Percentiles rank a stretch among this genome's conserved stretches.
phyloP scores from a whole-genome alignment of 1,140 invertebrate species.

The Panagrolaimus sp. region DNA sequence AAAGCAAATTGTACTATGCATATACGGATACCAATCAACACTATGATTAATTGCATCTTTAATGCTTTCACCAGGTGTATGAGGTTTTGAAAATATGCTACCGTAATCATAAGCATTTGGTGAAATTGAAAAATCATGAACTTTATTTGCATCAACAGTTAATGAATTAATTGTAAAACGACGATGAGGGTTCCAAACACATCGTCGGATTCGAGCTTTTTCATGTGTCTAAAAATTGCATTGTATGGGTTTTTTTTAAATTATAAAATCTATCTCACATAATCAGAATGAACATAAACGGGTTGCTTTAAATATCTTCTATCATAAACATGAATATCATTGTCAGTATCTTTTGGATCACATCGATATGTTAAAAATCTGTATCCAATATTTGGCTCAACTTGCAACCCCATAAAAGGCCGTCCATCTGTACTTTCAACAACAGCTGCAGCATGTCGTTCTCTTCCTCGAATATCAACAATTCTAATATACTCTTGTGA shows the following conservation, averaged over 20 bases:
- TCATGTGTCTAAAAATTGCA: neutral
- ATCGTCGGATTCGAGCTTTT: neutral
- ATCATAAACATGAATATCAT: neutral
- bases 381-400: slow-evolving; percentile 2
- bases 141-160: slow-evolving; percentile 3
- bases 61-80: neutral
- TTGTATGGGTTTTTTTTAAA: too few species aligned
- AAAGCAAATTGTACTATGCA: neutral
- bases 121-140: neutral
- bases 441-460: slow-evolving; percentile 4
- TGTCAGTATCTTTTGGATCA: slow-evolving; percentile 2
- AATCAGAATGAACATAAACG: neutral
- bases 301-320: neutral
- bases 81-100: neutral
- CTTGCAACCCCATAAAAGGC: neutral
- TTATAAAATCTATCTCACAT: neutral
- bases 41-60: neutral
- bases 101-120: slow-evolving; percentile 3
- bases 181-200: slow-evolving; percentile 12
- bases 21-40: neutral
- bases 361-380: neutral
- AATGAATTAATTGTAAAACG: neutral
- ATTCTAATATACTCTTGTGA: neutral
- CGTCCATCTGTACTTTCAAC: slow-evolving; percentile 12
- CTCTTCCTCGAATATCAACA: slow-evolving; percentile 7